Base-by-base conservation (phyloP, 2,113 vertebrate species). In the Hippocampus mohnikei region DNA sequence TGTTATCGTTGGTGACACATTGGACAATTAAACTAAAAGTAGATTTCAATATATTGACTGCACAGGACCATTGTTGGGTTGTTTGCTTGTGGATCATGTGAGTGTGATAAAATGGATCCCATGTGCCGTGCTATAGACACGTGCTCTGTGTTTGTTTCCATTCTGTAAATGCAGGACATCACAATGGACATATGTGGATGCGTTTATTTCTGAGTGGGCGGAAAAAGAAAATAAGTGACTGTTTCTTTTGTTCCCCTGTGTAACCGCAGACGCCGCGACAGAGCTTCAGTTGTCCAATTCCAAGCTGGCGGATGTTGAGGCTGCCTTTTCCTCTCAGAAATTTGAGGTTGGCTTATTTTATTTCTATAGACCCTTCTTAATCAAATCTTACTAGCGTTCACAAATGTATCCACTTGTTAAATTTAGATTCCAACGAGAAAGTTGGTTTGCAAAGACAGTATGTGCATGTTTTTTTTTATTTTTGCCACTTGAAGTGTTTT, bases 281-380 rank as follows among this genome's bases (percentile, higher is more conserved):
- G 95, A 96, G 50, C 90, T 96, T 20, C 92, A 94, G 0, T 84
- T 94, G 40, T 94, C 95, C 80, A 94, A 92, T 87, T 91, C 93
- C 60, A 93, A 83, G 85, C 81, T 94, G 80, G 92, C 86, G 66
- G 94, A 98, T 77, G 71, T 95, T 67, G 95, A 98, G 90, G 85
- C 89, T 72, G 81, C 92, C 50, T 93, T 94, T 72, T 23, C 91
- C 71, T 27, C 93, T 65, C 94, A 94, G 72, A 96, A 92, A 85
- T 93, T 93, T 61, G 97, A 99, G 95, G 97, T 98, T 48, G 63
- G n/a, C 9, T 23, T 65, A n/a, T 63, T 64, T 64, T 15, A 2
- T 8, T 27, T 60, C 15, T 33, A 6, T 27, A 13, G 5, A 8
- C 3, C 23, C 6, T 16, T 1, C 21, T 23, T 23, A 0, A 41